A percentile compares a stretch with the other conserved stretches of the same genome.
These are phyloP conservation scores for Nyctibius grandis DNA, from an alignment of 2,797 vertebrate genomes.

Conservation along the genomic window DNA sequence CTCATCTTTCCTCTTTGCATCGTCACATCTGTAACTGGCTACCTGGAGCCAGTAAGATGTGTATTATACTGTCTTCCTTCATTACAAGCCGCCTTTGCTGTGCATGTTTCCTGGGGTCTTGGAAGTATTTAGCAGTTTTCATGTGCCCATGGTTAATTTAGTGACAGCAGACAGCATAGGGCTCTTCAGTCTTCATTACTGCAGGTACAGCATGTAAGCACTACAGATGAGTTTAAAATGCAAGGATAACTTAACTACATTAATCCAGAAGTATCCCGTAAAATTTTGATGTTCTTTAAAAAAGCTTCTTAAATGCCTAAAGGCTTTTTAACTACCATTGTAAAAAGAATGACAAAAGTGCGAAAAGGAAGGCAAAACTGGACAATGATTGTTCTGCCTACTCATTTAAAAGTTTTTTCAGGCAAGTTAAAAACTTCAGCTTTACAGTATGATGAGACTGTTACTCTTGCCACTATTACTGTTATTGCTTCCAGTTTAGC, in stretches of 20 bases:
- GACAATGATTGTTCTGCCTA: conserved; percentile 17
- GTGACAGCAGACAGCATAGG: not conserved
- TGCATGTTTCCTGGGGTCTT: not conserved
- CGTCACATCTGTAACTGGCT: not conserved
- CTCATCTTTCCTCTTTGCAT: not conserved
- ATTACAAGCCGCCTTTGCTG: not conserved
- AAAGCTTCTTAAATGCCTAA: conserved; percentile 50
- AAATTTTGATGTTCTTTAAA: conserved; percentile 65
- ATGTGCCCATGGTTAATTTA: not conserved
- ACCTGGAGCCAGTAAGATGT: not conserved
- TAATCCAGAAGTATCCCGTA: conserved; percentile 61
- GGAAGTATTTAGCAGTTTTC: conserved; percentile 30
- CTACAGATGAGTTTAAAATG: conserved; percentile 37
- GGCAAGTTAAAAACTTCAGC: not conserved
- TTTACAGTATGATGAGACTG: not conserved
- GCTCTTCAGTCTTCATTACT: conserved; percentile 51
- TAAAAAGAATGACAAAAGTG: conserved; percentile 59
- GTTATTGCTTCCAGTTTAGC: conserved; percentile 24
- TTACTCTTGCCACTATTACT: not conserved
- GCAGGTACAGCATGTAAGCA: conserved; percentile 45
- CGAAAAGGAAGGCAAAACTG: conserved; percentile 12
- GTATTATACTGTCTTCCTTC: not conserved
- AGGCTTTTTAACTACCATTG: conserved; percentile 61
- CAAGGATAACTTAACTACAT: conserved; percentile 34
- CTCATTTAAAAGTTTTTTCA: conserved; percentile 44